Percentiles rank a stretch among this genome's conserved stretches.
phyloP scores from a whole-genome alignment of 2,888 invertebrate species.

The Drosophila infuscata region DNA sequence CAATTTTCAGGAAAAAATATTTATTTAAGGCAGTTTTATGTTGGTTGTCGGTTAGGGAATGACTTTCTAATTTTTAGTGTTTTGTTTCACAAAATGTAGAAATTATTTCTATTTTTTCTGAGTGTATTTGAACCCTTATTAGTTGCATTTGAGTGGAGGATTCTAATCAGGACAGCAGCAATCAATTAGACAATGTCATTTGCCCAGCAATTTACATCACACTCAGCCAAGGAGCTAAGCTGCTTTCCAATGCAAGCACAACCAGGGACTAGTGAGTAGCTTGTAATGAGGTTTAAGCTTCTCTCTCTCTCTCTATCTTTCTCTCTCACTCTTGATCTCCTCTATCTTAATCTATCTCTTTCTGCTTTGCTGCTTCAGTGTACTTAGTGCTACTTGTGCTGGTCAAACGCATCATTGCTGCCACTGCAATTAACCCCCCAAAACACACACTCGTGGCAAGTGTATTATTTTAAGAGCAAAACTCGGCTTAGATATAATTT shows the following conservation, averaged over 20 bases:
- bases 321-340: background rate
- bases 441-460: background rate
- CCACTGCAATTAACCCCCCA: conserved; percentile 25
- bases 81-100: too few relatives aligned
- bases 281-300: conserved; percentile 43
- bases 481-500: background rate
- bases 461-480: background rate
- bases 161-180: conserved; percentile 35
- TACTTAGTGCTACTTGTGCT: conserved; percentile 11
- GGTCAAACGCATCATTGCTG: conserved; percentile 33
- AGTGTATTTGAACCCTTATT: conserved; percentile 60
- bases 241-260: conserved; percentile 27
- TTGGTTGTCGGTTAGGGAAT: background rate
- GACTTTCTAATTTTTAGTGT: background rate
- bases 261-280: conserved; percentile 21
- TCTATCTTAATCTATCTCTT: background rate
- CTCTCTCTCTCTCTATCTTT: background rate
- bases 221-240: conserved; percentile 38
- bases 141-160: conserved; percentile 49
- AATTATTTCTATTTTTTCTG: background rate
- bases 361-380: background rate
- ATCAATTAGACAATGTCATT: conserved; percentile 63
- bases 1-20: too few relatives aligned
- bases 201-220: conserved; percentile 39
- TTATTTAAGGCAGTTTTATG: too few relatives aligned